Evolutionary conservation across 2,888 invertebrate genomes (phyloP).

Genomic region (Lacanobia wlatinum): DNA sequence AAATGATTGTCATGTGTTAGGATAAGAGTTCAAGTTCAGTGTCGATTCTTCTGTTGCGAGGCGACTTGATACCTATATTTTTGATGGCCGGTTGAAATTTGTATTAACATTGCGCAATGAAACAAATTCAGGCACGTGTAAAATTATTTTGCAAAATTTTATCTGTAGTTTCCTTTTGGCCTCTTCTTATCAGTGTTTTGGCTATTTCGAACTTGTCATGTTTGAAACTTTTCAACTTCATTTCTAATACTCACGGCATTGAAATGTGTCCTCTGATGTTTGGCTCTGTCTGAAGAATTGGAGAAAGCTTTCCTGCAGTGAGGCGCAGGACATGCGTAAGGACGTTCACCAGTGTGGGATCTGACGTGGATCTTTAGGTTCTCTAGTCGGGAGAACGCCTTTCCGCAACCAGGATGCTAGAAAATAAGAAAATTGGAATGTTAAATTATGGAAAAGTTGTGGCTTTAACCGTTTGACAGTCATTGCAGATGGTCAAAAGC

Average conservation of each 20-base stretch:
- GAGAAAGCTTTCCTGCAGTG: slow-evolving; percentile 99
- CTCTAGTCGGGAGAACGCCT: slow-evolving; percentile 98
- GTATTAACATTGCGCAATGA: neutral
- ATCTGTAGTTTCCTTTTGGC: neutral
- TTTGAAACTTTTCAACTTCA: neutral
- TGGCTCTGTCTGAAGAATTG: slow-evolving; percentile 99
- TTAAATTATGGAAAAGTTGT: too few relatives aligned
- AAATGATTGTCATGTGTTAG: slow-evolving; percentile 9
- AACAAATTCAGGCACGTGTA: neutral
- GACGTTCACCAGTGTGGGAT: slow-evolving; percentile 98
- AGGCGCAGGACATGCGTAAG: slow-evolving; percentile 98
- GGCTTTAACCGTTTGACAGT: neutral
- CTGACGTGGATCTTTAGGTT: slow-evolving; percentile 99
- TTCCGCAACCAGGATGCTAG: slow-evolving; percentile 98
- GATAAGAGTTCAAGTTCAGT: slow-evolving; percentile 11
- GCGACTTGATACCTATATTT: neutral
- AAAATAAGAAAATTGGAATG: slow-evolving; percentile 5
- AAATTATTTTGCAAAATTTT: slow-evolving; percentile 4
- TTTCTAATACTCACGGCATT: slow-evolving; percentile 95
- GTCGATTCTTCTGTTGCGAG: slow-evolving; percentile 3
- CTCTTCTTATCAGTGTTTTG: slow-evolving; percentile 1
- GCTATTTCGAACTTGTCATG: neutral
- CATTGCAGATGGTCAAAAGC: too few relatives aligned
- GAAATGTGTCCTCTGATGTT: slow-evolving; percentile 99
- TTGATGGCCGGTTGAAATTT: neutral